Evolutionary conservation across 1,140 invertebrate species (phyloP).

Genomic region (Atta cephalotes): DNA sequence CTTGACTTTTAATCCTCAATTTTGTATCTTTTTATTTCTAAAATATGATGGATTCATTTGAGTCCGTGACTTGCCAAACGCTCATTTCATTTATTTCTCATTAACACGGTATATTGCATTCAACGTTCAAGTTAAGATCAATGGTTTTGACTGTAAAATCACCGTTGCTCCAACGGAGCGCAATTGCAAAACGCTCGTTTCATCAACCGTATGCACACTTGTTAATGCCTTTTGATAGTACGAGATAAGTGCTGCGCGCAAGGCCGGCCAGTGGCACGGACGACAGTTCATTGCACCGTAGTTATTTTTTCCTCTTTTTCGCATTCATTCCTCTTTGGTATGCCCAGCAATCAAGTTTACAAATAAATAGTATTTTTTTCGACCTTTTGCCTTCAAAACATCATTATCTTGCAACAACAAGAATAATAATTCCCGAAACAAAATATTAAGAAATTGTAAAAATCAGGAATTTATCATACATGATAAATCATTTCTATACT

Average conservation of each 20-base stretch:
- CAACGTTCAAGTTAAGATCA: conserved; percentile 20
- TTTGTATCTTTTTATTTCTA: neutral
- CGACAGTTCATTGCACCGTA: conserved; percentile 49
- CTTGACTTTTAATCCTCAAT: neutral
- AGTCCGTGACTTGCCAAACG: neutral
- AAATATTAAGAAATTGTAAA: neutral
- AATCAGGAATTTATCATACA: neutral
- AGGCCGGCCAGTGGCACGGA: conserved; percentile 42
- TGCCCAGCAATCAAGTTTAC: neutral
- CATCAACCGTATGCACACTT: conserved; percentile 29
- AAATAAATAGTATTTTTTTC: neutral
- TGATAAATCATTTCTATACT: neutral
- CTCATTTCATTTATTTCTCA: neutral
- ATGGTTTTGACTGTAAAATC: conserved; percentile 24
- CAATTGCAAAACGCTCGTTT: conserved; percentile 25
- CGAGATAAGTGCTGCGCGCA: conserved; percentile 37
- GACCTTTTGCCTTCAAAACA: conserved; percentile 11
- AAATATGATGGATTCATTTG: neutral
- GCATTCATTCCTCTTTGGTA: neutral
- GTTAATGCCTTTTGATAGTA: conserved; percentile 56
- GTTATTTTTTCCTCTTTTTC: neutral
- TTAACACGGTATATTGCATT: conserved; percentile 13
- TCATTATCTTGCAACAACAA: neutral
- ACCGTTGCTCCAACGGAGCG: conserved; percentile 37
- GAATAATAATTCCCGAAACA: conserved; percentile 20